These are phyloP conservation scores for Carassius auratus DNA, from an alignment of 2,113 vertebrate species.

Conservation along the genomic window DNA sequence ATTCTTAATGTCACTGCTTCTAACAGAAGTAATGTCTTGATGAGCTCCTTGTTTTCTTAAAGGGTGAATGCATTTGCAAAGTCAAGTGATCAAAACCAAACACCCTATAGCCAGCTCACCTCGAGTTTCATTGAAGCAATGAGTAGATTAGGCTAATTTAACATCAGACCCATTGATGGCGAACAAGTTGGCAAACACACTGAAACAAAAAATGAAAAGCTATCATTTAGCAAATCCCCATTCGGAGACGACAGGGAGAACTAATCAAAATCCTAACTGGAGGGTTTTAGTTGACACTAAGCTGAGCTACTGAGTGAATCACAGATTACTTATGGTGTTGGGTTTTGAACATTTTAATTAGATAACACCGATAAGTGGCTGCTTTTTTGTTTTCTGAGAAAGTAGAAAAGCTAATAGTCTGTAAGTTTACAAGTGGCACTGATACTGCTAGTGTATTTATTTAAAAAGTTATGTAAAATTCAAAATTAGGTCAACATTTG, in stretches of 20 bases:
- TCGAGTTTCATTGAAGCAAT: conserved; percentile 12
- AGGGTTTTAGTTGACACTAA: neutral
- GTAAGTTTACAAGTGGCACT: neutral
- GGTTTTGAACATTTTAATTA: conserved; percentile 26
- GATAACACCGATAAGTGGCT: neutral
- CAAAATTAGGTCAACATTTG: neutral
- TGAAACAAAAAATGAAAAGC: conserved; percentile 1
- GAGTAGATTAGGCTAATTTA: conserved; percentile 40
- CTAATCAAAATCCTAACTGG: conserved; percentile 27
- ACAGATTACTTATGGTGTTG: conserved; percentile 1
- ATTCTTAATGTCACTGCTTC: rapidly evolving
- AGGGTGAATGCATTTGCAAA: conserved; percentile 3
- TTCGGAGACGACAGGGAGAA: conserved; percentile 15
- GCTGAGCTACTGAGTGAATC: conserved; percentile 25
- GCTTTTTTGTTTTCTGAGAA: conserved; percentile 13
- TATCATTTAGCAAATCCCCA: conserved; percentile 38
- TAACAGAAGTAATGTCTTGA: neutral
- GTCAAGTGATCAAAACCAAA: conserved; percentile 35
- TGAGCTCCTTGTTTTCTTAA: conserved; percentile 3
- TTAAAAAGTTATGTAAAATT: neutral
- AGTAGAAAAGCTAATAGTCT: neutral
- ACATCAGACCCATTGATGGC: neutral
- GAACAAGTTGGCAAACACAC: neutral
- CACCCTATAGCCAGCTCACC: neutral
- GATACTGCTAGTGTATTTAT: neutral